These are phyloP conservation scores for Xenentodon cancila DNA, from an alignment of 2,797 vertebrate genomes.

Conservation along the genomic window DNA sequence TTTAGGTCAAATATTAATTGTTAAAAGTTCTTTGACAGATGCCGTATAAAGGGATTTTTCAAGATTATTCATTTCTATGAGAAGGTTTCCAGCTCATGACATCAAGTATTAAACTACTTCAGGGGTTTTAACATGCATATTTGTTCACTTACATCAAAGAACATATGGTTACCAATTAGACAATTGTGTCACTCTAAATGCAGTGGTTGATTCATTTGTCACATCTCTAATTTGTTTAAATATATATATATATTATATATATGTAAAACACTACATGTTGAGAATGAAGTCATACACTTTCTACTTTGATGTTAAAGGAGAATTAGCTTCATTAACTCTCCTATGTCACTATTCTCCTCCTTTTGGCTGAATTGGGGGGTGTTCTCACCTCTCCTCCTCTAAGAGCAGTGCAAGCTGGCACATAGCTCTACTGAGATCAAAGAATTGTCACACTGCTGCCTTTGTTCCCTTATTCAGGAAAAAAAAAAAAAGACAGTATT, in stretches of 20 bases:
- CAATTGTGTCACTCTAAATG: too few species aligned
- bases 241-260: background rate
- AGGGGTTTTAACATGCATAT: constrained; percentile 6
- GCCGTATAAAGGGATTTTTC: too few species aligned
- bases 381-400: constrained; percentile 32
- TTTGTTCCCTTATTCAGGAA: constrained; percentile 29
- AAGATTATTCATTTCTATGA: background rate
- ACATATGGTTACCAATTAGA: too few species aligned
- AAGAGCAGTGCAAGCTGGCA: constrained; percentile 45
- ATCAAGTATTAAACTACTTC: background rate
- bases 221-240: background rate
- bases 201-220: too few species aligned
- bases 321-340: constrained; percentile 7
- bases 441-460: constrained; percentile 49
- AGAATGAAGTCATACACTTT: too few species aligned
- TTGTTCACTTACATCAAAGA: too few species aligned
- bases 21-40: too few species aligned
- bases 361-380: constrained; percentile 17
- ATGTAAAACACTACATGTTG: background rate
- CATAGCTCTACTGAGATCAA: constrained; percentile 59
- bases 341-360: constrained; percentile 8
- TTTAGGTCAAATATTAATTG: too few species aligned
- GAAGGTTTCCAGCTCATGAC: too few species aligned
- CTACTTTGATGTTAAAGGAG: background rate
- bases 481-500: constrained; percentile 31